These are phyloP conservation scores for Limnephilus marmoratus DNA, from an alignment of 2,888 invertebrate genomes.

Conservation along the genomic window DNA sequence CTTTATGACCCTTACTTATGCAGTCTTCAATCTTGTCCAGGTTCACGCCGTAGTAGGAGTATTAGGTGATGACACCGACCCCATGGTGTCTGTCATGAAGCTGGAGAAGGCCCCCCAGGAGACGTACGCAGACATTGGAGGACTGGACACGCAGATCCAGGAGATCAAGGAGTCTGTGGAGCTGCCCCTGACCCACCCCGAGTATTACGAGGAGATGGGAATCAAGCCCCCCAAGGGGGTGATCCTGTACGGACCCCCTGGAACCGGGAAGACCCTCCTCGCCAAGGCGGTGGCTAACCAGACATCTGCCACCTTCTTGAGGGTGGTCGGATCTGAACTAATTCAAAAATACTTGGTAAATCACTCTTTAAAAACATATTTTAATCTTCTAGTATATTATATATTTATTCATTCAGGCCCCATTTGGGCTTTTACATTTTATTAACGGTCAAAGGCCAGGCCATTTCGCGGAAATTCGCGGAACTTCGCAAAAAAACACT, in stretches of 20 bases:
- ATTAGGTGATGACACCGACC: conserved; percentile 98
- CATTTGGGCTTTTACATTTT: too few relatives aligned
- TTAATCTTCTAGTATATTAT: background rate
- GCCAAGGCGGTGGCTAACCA: conserved; percentile 99
- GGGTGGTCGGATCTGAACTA: conserved; percentile 99
- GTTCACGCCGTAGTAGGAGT: conserved; percentile 99
- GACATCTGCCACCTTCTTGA: conserved; percentile 98
- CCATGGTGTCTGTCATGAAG: conserved; percentile 99
- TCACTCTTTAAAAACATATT: background rate
- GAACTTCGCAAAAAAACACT: too few relatives aligned
- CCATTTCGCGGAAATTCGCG: too few relatives aligned
- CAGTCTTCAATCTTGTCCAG: conserved; percentile 69
- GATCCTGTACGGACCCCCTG: conserved; percentile 98
- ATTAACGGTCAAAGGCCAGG: too few relatives aligned
- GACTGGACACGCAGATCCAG: conserved; percentile 97
- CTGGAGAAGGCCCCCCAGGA: conserved; percentile 99
- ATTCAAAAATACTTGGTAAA: conserved; percentile 96
- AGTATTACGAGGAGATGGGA: conserved; percentile 99
- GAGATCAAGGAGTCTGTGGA: conserved; percentile 99
- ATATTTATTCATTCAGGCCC: too few relatives aligned
- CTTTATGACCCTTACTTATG: conserved; percentile 33
- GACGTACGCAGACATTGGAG: conserved; percentile 99
- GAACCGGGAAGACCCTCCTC: conserved; percentile 97
- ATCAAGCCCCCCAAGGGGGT: conserved; percentile 99
- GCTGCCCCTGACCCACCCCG: conserved; percentile 98